Evolutionary conservation across 2,113 vertebrate genomes (phyloP).

Genomic region (Burhinus oedicnemus): DNA sequence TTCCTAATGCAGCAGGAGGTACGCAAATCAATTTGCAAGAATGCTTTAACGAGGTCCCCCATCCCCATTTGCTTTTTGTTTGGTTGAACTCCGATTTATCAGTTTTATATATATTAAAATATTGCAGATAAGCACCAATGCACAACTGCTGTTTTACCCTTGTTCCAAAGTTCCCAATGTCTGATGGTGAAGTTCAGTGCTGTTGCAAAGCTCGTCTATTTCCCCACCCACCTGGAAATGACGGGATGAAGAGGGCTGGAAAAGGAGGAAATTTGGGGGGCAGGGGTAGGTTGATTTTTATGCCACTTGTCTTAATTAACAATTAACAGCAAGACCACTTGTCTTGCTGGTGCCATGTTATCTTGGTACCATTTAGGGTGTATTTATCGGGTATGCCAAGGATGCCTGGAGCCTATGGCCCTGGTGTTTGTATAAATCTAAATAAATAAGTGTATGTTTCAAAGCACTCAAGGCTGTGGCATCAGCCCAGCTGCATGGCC

Average conservation of each 20-base stretch:
- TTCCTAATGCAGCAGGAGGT: neutral
- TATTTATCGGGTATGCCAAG: neutral
- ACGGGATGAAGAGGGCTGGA: neutral
- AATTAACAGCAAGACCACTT: no score
- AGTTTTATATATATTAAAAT: neutral
- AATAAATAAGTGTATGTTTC: neutral
- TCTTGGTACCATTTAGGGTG: neutral
- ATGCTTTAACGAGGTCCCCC: neutral
- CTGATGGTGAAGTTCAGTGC: neutral
- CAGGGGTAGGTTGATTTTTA: neutral
- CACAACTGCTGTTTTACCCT: neutral
- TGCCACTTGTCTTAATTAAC: neutral
- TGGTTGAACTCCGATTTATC: neutral
- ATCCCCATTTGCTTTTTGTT: rapidly evolving
- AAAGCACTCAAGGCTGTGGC: neutral
- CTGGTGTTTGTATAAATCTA: neutral
- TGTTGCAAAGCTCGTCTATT: neutral
- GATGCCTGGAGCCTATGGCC: neutral
- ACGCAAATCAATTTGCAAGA: neutral
- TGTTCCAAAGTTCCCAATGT: neutral
- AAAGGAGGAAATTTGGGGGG: neutral
- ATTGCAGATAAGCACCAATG: neutral
- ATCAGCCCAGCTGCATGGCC: neutral
- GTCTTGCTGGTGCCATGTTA: neutral
- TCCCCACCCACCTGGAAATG: neutral